Evolutionary conservation across 2,888 invertebrate genomes (phyloP).

Genomic region (Alsophila aescularia): DNA sequence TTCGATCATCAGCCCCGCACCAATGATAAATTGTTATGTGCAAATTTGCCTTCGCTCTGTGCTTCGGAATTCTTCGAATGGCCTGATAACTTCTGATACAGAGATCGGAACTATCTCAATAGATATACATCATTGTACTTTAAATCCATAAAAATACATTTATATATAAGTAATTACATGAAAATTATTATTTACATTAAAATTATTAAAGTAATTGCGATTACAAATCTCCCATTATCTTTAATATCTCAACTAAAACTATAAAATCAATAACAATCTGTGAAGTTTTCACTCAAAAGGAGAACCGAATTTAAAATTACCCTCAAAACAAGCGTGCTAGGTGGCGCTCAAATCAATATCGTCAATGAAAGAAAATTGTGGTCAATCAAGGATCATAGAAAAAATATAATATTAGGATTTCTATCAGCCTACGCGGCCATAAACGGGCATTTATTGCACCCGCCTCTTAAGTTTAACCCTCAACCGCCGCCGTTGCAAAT

Average conservation of each 20-base stretch:
- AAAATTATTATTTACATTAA: no score
- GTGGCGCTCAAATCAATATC: constrained; percentile 55
- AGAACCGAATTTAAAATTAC: constrained; percentile 28
- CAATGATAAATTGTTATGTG: no score
- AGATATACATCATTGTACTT: no score
- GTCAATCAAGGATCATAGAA: constrained; percentile 45
- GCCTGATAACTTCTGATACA: no score
- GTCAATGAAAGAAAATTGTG: constrained; percentile 49
- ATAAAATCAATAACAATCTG: constrained; percentile 11
- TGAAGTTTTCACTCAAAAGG: background rate
- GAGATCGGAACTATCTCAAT: no score
- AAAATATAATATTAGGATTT: constrained; percentile 44
- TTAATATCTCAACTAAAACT: background rate
- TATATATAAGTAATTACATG: no score
- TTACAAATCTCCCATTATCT: background rate
- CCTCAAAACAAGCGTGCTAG: constrained; percentile 43
- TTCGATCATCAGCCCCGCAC: no score
- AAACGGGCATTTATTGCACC: constrained; percentile 67
- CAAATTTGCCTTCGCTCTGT: no score
- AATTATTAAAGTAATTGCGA: no score
- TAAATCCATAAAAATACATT: no score
- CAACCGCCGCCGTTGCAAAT: constrained; percentile 66
- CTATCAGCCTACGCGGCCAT: constrained; percentile 44
- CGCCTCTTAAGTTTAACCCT: constrained; percentile 59
- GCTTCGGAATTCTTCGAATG: no score